phyloP scores from a whole-genome alignment of 2,797 vertebrate genomes.

The Hippopotamyrus pictus region DNA sequence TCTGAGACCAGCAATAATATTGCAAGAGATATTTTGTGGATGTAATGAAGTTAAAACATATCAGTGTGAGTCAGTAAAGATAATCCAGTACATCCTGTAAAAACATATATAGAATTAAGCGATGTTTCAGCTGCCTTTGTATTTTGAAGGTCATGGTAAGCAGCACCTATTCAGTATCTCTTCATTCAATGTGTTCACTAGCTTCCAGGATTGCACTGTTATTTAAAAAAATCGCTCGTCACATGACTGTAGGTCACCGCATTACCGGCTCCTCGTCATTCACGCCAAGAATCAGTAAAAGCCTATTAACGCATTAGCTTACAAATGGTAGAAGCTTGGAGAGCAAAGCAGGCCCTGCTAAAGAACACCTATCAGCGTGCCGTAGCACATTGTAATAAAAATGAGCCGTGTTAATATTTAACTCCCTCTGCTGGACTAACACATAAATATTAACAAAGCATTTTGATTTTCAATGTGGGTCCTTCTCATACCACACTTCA shows the following conservation, averaged over 20 bases:
- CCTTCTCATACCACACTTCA: not conserved
- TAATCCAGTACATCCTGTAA: not conserved
- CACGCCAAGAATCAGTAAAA: not conserved
- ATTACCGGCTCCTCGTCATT: not conserved
- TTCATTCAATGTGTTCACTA: not conserved
- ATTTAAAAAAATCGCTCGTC: not conserved
- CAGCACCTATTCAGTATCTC: not conserved
- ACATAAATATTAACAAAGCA: not conserved
- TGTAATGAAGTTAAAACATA: not conserved
- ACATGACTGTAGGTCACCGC: not conserved
- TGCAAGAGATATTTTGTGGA: not conserved
- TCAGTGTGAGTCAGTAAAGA: not conserved
- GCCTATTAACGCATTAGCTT: not conserved
- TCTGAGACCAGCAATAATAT: not conserved
- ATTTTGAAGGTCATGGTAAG: not conserved
- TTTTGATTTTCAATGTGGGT: not conserved
- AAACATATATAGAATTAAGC: not conserved
- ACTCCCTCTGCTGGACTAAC: not conserved
- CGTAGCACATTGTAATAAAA: not conserved
- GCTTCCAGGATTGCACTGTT: not conserved
- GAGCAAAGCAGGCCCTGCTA: not conserved
- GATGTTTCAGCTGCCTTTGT: not conserved
- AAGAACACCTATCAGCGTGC: not conserved
- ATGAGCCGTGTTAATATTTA: not conserved
- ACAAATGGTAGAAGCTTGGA: not conserved